A percentile compares a stretch with the other conserved stretches of the same genome.
These are phyloP conservation scores for Rhynchophorus ferrugineus DNA, from an alignment of 1,140 invertebrate genomes.

Conservation along the genomic window DNA sequence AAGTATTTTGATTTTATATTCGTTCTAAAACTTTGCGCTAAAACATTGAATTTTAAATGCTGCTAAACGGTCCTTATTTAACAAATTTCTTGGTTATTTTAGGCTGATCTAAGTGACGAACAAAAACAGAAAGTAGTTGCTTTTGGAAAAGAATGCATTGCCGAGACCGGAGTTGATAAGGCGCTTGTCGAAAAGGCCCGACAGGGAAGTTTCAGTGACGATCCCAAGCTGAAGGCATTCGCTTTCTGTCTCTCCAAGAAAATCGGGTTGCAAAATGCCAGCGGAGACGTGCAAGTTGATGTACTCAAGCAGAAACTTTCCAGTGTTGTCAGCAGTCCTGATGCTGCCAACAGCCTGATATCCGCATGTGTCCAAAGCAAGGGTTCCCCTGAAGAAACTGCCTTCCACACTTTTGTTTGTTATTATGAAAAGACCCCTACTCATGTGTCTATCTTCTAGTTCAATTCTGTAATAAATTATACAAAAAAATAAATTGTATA, in stretches of 20 bases:
- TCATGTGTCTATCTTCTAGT: neutral
- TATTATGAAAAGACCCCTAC: constrained; percentile 5
- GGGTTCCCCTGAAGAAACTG: constrained; percentile 6
- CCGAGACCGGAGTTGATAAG: neutral
- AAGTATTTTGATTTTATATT: no score
- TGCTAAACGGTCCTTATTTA: no score
- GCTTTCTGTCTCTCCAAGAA: constrained; percentile 41
- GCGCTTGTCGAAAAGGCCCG: neutral
- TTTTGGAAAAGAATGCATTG: no score
- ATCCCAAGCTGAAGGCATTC: no score
- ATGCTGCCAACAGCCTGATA: neutral
- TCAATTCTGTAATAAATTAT: no score
- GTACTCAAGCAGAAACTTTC: constrained; percentile 38
- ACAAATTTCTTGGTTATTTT: no score
- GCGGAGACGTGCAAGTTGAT: no score
- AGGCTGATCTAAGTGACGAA: no score
- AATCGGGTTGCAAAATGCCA: constrained; percentile 34
- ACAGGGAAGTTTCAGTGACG: constrained; percentile 32
- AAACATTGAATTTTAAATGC: no score
- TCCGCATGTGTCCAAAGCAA: neutral
- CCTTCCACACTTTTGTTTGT: constrained; percentile 6
- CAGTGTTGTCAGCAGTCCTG: constrained; percentile 36
- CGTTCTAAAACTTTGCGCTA: no score
- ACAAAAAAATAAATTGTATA: no score
- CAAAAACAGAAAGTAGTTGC: no score